Percentiles rank a stretch among this genome's conserved stretches.
These are phyloP conservation scores for Brachystomella parvula DNA, from an alignment of 1,140 invertebrate species.

Conservation along the genomic window DNA sequence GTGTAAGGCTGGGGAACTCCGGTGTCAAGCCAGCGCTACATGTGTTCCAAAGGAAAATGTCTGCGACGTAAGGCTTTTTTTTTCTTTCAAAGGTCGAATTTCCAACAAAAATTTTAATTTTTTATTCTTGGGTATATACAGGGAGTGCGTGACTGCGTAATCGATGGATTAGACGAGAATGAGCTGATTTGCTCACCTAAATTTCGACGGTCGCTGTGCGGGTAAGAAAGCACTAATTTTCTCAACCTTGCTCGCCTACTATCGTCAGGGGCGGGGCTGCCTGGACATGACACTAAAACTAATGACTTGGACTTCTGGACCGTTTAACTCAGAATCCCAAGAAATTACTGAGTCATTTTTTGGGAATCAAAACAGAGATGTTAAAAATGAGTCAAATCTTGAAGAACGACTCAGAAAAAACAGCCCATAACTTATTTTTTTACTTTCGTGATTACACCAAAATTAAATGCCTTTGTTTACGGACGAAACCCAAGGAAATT, in stretches of 20 bases:
- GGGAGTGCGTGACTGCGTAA: conserved; percentile 23
- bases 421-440: too few relatives aligned
- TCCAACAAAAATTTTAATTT: background rate
- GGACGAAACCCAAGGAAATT: too few relatives aligned
- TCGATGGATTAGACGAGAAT: conserved; percentile 32
- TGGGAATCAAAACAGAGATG: background rate
- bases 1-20: conserved; percentile 29
- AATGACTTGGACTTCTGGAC: background rate
- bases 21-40: conserved; percentile 28
- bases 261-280: background rate
- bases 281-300: background rate
- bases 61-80: conserved; percentile 19
- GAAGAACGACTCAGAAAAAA: too few relatives aligned
- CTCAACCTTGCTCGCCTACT: background rate
- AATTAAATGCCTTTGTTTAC: too few relatives aligned
- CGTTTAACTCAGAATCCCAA: background rate
- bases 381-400: background rate
- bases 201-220: conserved; percentile 21
- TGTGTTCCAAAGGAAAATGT: conserved; percentile 30
- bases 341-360: background rate
- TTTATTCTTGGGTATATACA: background rate
- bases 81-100: background rate
- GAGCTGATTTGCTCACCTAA: conserved; percentile 30
- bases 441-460: too few relatives aligned
- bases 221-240: conserved; percentile 2